A percentile compares a stretch with the other conserved stretches of the same genome.
phyloP scores from a whole-genome alignment of 2,797 vertebrate genomes.

The Poecile montanus region DNA sequence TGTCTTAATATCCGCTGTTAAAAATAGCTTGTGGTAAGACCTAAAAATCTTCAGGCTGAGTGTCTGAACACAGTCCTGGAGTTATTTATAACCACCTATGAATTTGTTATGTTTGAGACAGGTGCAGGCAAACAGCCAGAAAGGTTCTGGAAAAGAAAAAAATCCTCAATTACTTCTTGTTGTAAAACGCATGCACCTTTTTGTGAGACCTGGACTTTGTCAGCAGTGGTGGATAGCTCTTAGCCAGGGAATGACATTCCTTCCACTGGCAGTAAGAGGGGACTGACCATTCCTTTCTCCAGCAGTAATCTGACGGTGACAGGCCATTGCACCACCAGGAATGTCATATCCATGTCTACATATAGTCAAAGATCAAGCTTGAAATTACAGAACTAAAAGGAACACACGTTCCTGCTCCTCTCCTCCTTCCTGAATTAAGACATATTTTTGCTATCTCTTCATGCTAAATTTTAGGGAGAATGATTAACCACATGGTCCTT shows the following conservation, averaged over 20 bases:
- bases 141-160: not conserved
- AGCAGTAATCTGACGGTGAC: not conserved
- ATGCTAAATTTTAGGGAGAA: not conserved
- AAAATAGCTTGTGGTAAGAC: not conserved
- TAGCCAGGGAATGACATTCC: slow-evolving; percentile 3
- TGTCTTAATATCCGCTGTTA: not conserved
- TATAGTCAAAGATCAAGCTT: not conserved
- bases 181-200: not conserved
- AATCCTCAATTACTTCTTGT: not conserved
- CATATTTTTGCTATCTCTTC: not conserved
- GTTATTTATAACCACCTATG: not conserved
- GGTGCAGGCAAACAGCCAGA: not conserved
- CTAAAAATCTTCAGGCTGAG: not conserved
- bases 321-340: not conserved
- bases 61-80: not conserved
- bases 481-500: not conserved
- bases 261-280: slow-evolving; percentile 3
- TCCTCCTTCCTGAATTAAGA: not conserved
- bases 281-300: slow-evolving; percentile 19
- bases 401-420: not conserved
- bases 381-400: not conserved
- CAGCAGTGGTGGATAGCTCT: not conserved
- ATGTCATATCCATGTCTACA: not conserved
- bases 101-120: not conserved
- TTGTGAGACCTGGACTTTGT: not conserved